Evolutionary conservation across 2,888 invertebrate species (phyloP).

Genomic region (Phasia obesa): DNA sequence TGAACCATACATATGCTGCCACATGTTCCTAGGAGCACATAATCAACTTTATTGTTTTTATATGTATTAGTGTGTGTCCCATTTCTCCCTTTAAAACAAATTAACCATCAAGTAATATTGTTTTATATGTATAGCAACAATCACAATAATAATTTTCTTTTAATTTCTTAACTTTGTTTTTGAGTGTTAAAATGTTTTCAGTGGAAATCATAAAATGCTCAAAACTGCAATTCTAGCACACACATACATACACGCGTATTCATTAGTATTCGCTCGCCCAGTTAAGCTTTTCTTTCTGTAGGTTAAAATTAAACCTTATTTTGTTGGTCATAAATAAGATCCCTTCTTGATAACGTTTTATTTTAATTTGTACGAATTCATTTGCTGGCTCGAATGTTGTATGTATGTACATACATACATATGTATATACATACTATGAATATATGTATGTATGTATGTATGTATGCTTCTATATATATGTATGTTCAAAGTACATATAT

Average conservation of each 20-base stretch:
- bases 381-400: conserved; percentile 6
- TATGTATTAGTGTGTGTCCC: background rate
- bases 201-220: conserved; percentile 54
- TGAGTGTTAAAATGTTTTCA: conserved; percentile 48
- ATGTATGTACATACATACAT: background rate
- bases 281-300: conserved; percentile 23
- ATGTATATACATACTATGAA: too few species aligned
- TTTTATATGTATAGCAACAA: too few species aligned
- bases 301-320: conserved; percentile 57
- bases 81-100: conserved; percentile 23
- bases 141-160: conserved; percentile 47
- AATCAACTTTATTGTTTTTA: conserved; percentile 5
- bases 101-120: conserved; percentile 46
- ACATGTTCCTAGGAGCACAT: background rate
- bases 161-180: conserved; percentile 45
- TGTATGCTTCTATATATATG: too few species aligned
- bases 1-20: background rate
- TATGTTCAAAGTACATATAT: too few species aligned
- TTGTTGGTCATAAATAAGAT: conserved; percentile 37
- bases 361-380: conserved; percentile 20
- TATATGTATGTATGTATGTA: background rate
- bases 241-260: background rate
- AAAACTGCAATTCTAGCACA: background rate
- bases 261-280: conserved; percentile 7
- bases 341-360: conserved; percentile 43